phyloP scores from a whole-genome alignment of 2,113 vertebrate species.

The Calyptommatus sinebrachiatus region DNA sequence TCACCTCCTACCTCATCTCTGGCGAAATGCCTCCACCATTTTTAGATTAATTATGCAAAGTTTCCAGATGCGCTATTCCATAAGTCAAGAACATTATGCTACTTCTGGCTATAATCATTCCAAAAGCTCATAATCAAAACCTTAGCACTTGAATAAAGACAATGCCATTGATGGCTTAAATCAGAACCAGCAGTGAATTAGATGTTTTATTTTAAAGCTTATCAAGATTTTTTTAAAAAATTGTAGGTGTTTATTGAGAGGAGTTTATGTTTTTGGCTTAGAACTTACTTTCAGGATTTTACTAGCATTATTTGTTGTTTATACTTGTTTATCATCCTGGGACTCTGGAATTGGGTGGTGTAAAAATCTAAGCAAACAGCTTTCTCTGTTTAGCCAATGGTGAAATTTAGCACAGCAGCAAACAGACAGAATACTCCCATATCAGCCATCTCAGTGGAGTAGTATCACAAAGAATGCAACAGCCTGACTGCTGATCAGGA shows the following conservation, averaged over 20 bases:
- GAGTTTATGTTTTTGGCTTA: too few species aligned
- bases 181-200: neutral
- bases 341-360: too few species aligned
- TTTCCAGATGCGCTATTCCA: neutral
- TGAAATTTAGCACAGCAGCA: neutral
- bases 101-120: neutral
- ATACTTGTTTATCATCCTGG: too few species aligned
- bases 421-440: neutral
- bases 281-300: too few species aligned
- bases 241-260: too few species aligned
- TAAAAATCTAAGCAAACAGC: neutral
- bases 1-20: neutral
- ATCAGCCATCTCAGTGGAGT: neutral
- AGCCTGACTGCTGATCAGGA: too few species aligned
- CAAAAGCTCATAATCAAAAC: neutral
- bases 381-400: neutral
- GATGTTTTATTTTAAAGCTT: too few species aligned
- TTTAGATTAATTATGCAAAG: constrained; percentile 12
- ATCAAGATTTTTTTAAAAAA: too few species aligned
- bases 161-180: neutral
- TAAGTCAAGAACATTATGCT: neutral
- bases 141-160: neutral
- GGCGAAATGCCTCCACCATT: neutral
- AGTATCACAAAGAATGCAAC: too few species aligned
- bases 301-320: too few species aligned